Percentiles rank a stretch among this genome's conserved stretches.
Evolutionary conservation across 2,113 vertebrate species (phyloP).

Genomic region (Brachyhypopomus occidentalis): DNA sequence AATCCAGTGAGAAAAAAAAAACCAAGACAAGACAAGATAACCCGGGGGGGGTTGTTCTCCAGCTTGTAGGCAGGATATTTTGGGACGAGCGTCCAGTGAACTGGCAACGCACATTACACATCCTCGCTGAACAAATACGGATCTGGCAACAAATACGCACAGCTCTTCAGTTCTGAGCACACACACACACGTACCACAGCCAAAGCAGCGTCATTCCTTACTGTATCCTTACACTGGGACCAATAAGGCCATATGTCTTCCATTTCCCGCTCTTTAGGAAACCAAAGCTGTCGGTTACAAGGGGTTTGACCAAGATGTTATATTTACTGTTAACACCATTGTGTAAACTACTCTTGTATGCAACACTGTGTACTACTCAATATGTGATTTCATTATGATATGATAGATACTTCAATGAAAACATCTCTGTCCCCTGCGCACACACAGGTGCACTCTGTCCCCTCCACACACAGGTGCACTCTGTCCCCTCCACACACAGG

Average conservation of each 20-base stretch:
- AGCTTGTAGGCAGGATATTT: conserved; percentile 22
- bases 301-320: no score
- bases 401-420: neutral
- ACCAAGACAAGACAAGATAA: conserved; percentile 11
- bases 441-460: no score
- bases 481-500: neutral
- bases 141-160: neutral
- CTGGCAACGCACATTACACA: conserved; percentile 18
- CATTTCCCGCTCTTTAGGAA: no score
- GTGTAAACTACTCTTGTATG: no score
- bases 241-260: no score
- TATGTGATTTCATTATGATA: neutral
- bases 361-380: neutral
- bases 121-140: neutral
- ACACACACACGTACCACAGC: neutral
- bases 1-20: conserved; percentile 3
- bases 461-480: no score
- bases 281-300: no score
- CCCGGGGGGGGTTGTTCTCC: neutral
- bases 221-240: no score
- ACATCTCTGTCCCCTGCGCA: no score
- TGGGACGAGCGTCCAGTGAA: neutral
- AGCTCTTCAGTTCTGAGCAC: neutral
- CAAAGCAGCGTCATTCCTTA: neutral
- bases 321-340: no score